Conservation (phyloP, 2,797 vertebrate species). For the Crax fasciolata region DNA sequence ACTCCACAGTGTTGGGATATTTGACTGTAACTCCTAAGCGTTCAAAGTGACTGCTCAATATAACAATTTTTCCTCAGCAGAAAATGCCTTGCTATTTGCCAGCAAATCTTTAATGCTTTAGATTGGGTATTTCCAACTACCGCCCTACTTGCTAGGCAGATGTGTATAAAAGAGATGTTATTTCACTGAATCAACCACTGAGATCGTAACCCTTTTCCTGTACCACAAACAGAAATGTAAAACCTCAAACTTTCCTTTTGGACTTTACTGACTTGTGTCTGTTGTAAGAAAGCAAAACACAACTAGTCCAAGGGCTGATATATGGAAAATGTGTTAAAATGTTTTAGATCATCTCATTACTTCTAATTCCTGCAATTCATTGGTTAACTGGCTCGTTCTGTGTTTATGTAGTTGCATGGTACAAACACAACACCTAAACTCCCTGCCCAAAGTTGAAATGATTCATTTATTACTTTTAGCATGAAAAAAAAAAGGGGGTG, state of each 20-base stretch:
- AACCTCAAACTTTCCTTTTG: conserved; percentile 82
- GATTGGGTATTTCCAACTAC: conserved; percentile 83
- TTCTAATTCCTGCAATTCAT: conserved; percentile 39
- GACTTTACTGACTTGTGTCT: conserved; percentile 67
- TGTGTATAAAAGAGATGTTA: conserved; percentile 86
- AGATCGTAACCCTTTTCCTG: conserved; percentile 86
- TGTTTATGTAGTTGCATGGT: conserved; percentile 82
- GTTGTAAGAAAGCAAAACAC: conserved; percentile 67
- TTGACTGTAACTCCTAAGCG: conserved; percentile 68
- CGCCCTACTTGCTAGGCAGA: conserved; percentile 81
- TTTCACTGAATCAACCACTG: conserved; percentile 84
- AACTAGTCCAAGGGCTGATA: conserved; percentile 25
- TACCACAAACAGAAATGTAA: conserved; percentile 83
- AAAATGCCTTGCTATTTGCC: conserved; percentile 80
- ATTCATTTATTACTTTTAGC: conserved; percentile 82
- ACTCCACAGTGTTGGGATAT: conserved; percentile 46
- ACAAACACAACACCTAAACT: conserved; percentile 81
- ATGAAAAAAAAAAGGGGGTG: neutral
- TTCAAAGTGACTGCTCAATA: conserved; percentile 64
- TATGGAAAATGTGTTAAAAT: conserved; percentile 72
- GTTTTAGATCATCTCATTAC: conserved; percentile 48
- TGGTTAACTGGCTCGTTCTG: conserved; percentile 68
- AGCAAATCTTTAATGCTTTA: conserved; percentile 84
- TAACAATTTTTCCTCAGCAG: conserved; percentile 75
- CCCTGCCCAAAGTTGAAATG: conserved; percentile 76